Evolutionary conservation across 2,888 invertebrate genomes (phyloP).

Genomic region (Mesopsocus fuscifrons): DNA sequence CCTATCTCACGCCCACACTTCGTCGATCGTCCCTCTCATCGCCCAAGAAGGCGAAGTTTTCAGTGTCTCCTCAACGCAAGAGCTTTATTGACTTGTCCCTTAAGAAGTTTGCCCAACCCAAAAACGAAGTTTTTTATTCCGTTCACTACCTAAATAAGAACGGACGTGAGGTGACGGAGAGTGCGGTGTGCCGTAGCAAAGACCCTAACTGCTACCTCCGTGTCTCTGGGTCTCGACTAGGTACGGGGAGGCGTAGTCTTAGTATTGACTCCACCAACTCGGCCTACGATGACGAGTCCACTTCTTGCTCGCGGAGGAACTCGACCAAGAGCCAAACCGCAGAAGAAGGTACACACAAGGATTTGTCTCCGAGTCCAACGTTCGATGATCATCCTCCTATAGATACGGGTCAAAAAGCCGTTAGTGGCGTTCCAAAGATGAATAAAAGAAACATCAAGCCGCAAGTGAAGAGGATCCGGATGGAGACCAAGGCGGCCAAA

Average conservation of each 20-base stretch:
- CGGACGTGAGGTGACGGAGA: conserved; percentile 39
- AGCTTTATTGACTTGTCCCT: conserved; percentile 22
- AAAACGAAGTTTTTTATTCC: conserved; percentile 26
- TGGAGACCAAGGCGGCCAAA: conserved; percentile 95
- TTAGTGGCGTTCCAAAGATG: conserved; percentile 44
- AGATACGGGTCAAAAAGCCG: conserved; percentile 21
- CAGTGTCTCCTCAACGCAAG: conserved; percentile 23
- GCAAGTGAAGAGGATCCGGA: conserved; percentile 75
- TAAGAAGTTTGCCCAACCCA: not conserved
- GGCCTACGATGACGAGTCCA: not conserved
- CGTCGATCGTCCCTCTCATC: not conserved
- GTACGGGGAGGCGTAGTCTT: conserved; percentile 8
- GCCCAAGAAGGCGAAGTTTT: conserved; percentile 20
- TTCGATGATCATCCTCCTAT: too few relatives aligned
- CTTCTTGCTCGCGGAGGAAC: not conserved
- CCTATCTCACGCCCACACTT: conserved; percentile 10
- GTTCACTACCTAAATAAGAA: conserved; percentile 46
- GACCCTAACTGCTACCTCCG: conserved; percentile 13
- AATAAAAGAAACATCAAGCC: conserved; percentile 80
- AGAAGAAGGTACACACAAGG: conserved; percentile 9
- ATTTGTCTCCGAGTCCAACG: conserved; percentile 8
- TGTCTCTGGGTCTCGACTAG: conserved; percentile 7
- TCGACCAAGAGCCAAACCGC: conserved; percentile 9
- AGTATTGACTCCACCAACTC: conserved; percentile 8
- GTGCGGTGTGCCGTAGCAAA: conserved; percentile 19